Conservation (phyloP, 2,113 vertebrate species). For the Puntigrus tetrazona region DNA sequence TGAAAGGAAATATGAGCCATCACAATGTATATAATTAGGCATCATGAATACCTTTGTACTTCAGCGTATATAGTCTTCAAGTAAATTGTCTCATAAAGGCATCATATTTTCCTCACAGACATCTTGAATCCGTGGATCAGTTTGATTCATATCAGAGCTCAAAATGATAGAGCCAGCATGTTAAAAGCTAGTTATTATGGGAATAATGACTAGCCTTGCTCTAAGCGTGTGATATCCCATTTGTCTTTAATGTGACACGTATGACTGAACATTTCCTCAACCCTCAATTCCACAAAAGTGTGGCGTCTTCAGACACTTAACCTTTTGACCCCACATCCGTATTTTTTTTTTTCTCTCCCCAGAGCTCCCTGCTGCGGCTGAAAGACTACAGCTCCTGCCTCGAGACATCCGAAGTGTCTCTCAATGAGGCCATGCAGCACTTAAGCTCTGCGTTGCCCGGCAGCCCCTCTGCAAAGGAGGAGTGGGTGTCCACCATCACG, state of each 20-base stretch:
- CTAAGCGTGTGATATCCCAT: background rate
- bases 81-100: background rate
- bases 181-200: conserved; percentile 7
- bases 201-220: background rate
- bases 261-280: background rate
- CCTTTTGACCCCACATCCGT: background rate
- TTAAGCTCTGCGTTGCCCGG: conserved; percentile 77
- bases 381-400: conserved; percentile 89
- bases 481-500: conserved; percentile 89
- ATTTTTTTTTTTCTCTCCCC: background rate
- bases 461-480: conserved; percentile 84
- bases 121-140: background rate
- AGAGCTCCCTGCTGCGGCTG: conserved; percentile 90
- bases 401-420: conserved; percentile 88
- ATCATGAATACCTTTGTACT: background rate
- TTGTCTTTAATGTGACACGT: background rate
- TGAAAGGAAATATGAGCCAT: background rate
- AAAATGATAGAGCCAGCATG: conserved; percentile 2
- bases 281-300: background rate
- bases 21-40: background rate
- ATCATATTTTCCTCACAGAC: background rate
- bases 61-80: background rate
- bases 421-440: conserved; percentile 93
- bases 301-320: conserved; percentile 2
- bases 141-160: background rate